Conservation (phyloP, 2,888 invertebrate species). For the Plemyria rubiginata region DNA sequence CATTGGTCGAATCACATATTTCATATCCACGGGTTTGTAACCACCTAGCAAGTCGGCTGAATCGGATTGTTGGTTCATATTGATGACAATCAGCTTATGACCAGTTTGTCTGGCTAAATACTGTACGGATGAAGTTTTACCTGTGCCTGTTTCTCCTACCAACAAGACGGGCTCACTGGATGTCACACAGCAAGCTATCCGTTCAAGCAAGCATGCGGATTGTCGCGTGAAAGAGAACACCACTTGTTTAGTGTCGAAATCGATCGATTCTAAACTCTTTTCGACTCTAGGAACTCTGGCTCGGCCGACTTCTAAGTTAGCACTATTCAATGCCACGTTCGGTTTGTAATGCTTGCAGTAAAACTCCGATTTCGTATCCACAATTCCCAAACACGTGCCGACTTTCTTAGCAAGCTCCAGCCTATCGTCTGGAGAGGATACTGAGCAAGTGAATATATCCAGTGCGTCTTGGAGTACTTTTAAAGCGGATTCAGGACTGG, state of each 20-base stretch:
- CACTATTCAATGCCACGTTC: conserved; percentile 84
- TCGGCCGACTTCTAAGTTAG: conserved; percentile 89
- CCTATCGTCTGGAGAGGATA: conserved; percentile 87
- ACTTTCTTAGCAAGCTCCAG: conserved; percentile 89
- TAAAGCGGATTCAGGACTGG: conserved; percentile 87
- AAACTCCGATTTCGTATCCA: conserved; percentile 92
- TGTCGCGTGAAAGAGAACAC: conserved; percentile 94
- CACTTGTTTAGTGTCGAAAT: conserved; percentile 70
- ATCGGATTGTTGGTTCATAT: conserved; percentile 99
- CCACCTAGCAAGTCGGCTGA: conserved; percentile 98
- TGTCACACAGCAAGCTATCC: conserved; percentile 92
- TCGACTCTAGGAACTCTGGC: conserved; percentile 80
- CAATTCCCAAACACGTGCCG: conserved; percentile 92
- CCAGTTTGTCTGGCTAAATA: conserved; percentile 94
- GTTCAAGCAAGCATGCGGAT: conserved; percentile 93
- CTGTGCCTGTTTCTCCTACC: conserved; percentile 99
- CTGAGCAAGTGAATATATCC: conserved; percentile 95
- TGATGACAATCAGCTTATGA: conserved; percentile 95
- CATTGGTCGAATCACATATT: conserved; percentile 92
- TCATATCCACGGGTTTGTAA: conserved; percentile 97
- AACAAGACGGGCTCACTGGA: conserved; percentile 95
- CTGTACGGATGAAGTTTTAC: conserved; percentile 98
- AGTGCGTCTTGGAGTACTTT: conserved; percentile 94
- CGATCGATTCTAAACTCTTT: conserved; percentile 66
- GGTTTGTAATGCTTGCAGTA: conserved; percentile 93